Base-by-base conservation (phyloP, 2,113 vertebrate species). In the Tragelaphus strepsiceros region DNA sequence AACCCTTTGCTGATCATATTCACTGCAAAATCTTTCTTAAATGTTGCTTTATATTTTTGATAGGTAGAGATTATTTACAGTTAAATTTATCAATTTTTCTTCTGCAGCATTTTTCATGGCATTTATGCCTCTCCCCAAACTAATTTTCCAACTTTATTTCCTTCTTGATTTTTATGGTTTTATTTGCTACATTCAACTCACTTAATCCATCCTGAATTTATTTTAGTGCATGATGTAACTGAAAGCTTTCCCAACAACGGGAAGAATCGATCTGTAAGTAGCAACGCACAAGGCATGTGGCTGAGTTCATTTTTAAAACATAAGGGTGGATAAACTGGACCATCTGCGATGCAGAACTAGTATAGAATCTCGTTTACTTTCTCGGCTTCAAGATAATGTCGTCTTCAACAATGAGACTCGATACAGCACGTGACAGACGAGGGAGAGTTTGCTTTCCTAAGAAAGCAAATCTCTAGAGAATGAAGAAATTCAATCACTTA, bases 1-100 rank as follows among this genome's bases (percentile, higher is more conserved):
- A 81, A 80, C 10, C 3, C 15, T 95, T 59, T 43, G 43, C 19
- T 46, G 35, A 62, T 89, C 61, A 14, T 62, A 62, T 46, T 80
- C 82, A n/a, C 43, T 81, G 39, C 16, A 54, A 78, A 86, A 54
- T 59, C 89, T 81, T 91, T 83, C 5, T 71, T 51, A 93, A 86
- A 53, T 90, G 17, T 61, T 91, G 21, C 28, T 95, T 86, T 90
- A 46, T 54, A 39, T 81, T 94, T 93, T 58, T 96, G n/a, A 93
- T 81, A 22, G 19, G 32, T 7, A 88, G 39, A 94, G 92, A 81
- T 32, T 78, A 14, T 22, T 13, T 77, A 13, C 21, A 93, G 46
- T 91, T 89, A 51, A 71, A 51, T 22, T 61, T 62, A 74, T 82
- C 22, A 14, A 54, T 85, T 88, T 96, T 88, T 90, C 80, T 94